phyloP scores from a whole-genome alignment of 2,888 invertebrate genomes.

The Cephus nigrinus region DNA sequence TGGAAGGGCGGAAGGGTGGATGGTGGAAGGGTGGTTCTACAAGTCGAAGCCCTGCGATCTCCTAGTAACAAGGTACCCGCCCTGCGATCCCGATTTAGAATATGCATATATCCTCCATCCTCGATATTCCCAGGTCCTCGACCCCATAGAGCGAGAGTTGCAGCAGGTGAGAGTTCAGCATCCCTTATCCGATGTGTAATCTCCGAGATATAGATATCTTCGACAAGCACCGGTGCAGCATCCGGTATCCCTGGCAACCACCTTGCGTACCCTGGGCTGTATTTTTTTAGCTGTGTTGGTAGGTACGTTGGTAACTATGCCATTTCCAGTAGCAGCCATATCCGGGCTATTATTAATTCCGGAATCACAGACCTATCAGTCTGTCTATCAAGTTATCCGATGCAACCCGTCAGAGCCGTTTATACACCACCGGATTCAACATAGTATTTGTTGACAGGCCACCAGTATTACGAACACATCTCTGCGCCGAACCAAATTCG shows the following conservation, averaged over 20 bases:
- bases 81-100: conserved; percentile 12
- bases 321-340: not conserved
- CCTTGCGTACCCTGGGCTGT: not conserved
- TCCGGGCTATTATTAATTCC: conserved; percentile 15
- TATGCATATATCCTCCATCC: conserved; percentile 19
- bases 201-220: not conserved
- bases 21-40: not conserved
- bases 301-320: not conserved
- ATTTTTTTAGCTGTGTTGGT: not conserved
- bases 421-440: not conserved
- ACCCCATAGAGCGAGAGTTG: not conserved
- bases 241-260: not conserved
- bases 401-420: conserved; percentile 9
- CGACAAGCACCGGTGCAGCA: not conserved
- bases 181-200: not conserved
- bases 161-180: not conserved
- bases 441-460: not conserved
- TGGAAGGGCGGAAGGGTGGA: too few relatives aligned
- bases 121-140: conserved; percentile 1
- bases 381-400: conserved; percentile 22
- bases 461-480: not conserved
- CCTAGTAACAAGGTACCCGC: not conserved
- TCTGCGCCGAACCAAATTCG: not conserved
- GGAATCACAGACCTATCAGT: conserved; percentile 18
- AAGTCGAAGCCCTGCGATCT: not conserved